A percentile compares a stretch with the other conserved stretches of the same genome.
These are phyloP conservation scores for Darevskia nairensis DNA, from an alignment of 2,797 vertebrate genomes.

Conservation along the genomic window DNA sequence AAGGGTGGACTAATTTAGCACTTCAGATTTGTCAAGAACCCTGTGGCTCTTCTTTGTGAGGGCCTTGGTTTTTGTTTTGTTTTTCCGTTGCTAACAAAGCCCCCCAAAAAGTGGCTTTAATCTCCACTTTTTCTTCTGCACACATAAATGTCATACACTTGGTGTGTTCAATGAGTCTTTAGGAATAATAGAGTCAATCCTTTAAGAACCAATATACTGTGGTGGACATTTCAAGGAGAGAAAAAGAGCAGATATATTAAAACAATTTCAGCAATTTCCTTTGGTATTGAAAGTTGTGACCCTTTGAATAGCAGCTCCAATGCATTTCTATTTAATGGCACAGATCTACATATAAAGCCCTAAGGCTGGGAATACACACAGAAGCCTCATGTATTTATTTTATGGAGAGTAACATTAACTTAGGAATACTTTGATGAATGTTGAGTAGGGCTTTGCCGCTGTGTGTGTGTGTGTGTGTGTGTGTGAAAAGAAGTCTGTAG, in stretches of 20 bases:
- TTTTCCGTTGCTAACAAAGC: not conserved
- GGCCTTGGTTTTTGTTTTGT: not conserved
- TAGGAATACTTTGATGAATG: constrained; percentile 29
- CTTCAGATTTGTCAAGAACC: not conserved
- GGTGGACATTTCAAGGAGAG: not conserved
- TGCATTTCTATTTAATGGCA: accelerated
- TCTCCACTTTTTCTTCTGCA: not conserved
- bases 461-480: too few relatives aligned
- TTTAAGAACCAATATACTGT: not conserved
- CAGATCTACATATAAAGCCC: not conserved
- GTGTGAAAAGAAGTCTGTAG: not conserved
- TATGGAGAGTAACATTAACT: constrained; percentile 39
- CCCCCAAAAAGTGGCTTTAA: too few relatives aligned
- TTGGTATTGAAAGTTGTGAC: not conserved
- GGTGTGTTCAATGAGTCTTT: not conserved
- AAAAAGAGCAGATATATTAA: constrained; percentile 1
- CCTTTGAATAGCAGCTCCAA: not conserved
- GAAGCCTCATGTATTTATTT: not conserved
- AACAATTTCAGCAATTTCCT: not conserved
- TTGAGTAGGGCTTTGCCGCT: constrained; percentile 15
- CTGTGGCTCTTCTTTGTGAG: not conserved
- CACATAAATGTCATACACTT: not conserved
- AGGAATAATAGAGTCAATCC: not conserved
- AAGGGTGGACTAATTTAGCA: not conserved
- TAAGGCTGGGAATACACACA: not conserved